These are phyloP conservation scores for Siniperca scherzeri DNA, from an alignment of 2,797 vertebrate species.

Conservation along the genomic window DNA sequence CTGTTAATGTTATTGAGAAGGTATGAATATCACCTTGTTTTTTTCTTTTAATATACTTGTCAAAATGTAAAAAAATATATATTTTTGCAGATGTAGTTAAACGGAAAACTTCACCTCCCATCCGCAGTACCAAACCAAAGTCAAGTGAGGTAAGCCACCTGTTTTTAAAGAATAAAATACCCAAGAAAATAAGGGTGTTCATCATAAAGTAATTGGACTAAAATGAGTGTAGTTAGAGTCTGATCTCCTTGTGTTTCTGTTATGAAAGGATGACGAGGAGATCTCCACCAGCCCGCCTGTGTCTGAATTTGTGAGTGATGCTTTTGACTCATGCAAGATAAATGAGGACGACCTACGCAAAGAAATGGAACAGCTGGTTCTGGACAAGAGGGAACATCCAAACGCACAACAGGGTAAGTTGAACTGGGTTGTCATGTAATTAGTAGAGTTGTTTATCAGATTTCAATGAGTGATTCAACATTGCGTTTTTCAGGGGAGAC, in stretches of 20 bases:
- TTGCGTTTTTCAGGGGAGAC: constrained; percentile 81
- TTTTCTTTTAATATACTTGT: background rate
- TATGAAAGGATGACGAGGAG: constrained; percentile 88
- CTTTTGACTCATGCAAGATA: constrained; percentile 90
- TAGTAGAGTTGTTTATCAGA: background rate
- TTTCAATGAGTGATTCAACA: constrained; percentile 81
- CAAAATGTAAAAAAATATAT: background rate
- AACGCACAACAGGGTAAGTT: constrained; percentile 81
- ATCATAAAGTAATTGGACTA: background rate
- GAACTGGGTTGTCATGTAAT: constrained; percentile 10
- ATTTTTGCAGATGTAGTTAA: constrained; percentile 68
- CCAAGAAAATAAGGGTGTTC: background rate
- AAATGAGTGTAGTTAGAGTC: background rate
- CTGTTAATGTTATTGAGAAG: background rate
- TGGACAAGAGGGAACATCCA: constrained; percentile 87
- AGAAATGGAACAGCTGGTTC: constrained; percentile 94
- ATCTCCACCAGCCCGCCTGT: constrained; percentile 91
- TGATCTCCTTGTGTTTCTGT: constrained; percentile 11
- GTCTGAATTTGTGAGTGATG: constrained; percentile 94
- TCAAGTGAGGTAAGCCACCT: constrained; percentile 67
- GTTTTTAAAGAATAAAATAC: background rate
- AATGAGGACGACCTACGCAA: constrained; percentile 93
- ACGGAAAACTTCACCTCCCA: constrained; percentile 59
- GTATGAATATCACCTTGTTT: background rate
- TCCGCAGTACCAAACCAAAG: constrained; percentile 66